Base-by-base conservation (phyloP, 2,888 invertebrate genomes). In the Drosophila paracracens region DNA sequence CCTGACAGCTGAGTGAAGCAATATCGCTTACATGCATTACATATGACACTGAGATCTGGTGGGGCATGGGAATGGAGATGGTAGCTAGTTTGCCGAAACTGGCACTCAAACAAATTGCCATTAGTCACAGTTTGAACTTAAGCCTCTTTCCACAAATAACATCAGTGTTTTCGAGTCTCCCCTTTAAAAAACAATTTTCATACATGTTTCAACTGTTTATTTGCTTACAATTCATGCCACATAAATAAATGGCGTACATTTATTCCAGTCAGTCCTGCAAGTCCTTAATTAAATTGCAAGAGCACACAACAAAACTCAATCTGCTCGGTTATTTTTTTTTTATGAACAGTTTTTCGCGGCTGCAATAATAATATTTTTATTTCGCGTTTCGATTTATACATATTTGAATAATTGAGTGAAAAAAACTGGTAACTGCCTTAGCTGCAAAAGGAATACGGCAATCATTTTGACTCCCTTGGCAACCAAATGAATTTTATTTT, bases 21-120 rank as follows among this genome's bases (percentile, higher is more conserved):
- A 88, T 88, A 88, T 89, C 88, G 85, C 82, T 83, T 85, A 88
- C 89, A 89, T 88, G 88, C 81, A 83, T 88, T 81, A 83, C 81
- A 76, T 81, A 85, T 71, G 38, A 60, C 57, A 40, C 67, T 33
- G 43, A 56, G 16, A 43, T 16, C 16, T 27, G 35, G 27, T 21
- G 52, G 13, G 53, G 16, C 35, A 13, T 25, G 33, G 16, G 10
- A 36, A 8, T 35, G 27, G 29, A 10, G 36, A 11, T 40, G 33
- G 48, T n/a, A 51, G 40, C 36, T 36, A 46, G 48, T 54, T 54
- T 46, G 60, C 38, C 36, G 59, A n/a, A 38, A 43, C 57, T 54
- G 82, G 67, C 85, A 83, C 84, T 85, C 85, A 81, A 61, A 62
- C 81, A 88, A 86, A 88, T 88, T 88, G 86, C 74, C 81, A 79